phyloP scores from a whole-genome alignment of 2,888 invertebrate species.

The Girardia tigrina region DNA sequence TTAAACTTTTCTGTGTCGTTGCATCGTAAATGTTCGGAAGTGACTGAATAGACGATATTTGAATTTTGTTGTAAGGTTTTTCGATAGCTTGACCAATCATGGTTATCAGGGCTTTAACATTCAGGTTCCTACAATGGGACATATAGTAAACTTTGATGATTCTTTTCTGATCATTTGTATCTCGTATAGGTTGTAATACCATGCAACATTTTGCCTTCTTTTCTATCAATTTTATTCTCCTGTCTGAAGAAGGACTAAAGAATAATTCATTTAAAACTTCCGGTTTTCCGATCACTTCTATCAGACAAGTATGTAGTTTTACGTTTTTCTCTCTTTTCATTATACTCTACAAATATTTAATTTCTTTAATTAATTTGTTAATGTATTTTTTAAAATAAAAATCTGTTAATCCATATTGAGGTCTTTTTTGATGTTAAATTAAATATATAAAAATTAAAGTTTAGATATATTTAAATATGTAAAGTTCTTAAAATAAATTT shows the following conservation, averaged over 20 bases:
- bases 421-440: no score
- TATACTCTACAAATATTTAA: no score
- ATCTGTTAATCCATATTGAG: no score
- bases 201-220: not conserved
- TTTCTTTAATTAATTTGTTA: no score
- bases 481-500: no score
- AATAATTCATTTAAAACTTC: not conserved
- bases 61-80: conserved; percentile 8
- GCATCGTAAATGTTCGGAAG: not conserved
- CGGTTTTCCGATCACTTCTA: not conserved
- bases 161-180: not conserved
- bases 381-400: no score
- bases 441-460: no score
- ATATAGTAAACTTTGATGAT: not conserved
- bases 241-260: not conserved
- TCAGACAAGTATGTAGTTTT: not conserved
- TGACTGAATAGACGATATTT: not conserved
- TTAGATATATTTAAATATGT: no score
- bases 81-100: not conserved
- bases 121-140: not conserved
- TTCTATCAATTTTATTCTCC: not conserved
- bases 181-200: not conserved
- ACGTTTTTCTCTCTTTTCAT: no score
- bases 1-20: not conserved
- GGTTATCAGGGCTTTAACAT: not conserved